phyloP scores from a whole-genome alignment of 1,140 invertebrate genomes.

The Brachionus asplanchnoidis region DNA sequence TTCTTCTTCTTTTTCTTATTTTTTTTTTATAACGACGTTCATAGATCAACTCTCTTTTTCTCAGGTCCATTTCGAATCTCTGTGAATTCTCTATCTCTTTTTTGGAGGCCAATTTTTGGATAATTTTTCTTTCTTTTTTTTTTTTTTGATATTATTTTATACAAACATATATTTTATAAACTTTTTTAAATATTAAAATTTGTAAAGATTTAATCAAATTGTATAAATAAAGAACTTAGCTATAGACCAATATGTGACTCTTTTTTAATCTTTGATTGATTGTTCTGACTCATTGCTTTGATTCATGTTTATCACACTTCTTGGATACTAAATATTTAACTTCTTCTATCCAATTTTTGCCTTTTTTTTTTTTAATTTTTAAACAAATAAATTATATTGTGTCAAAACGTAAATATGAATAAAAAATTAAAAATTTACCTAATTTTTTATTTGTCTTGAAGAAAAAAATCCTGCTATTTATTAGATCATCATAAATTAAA shows the following conservation, averaged over 20 bases:
- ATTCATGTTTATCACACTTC: neutral
- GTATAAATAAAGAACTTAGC: conserved; percentile 8
- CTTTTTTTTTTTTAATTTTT: neutral
- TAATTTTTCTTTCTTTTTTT: too few species aligned
- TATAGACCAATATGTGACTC: neutral
- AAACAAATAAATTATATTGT: neutral
- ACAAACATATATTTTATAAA: neutral
- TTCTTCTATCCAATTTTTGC: neutral
- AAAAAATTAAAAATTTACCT: neutral
- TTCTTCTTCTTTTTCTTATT: neutral
- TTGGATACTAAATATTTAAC: neutral
- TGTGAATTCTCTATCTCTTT: neutral
- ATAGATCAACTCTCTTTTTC: neutral
- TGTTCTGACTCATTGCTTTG: neutral
- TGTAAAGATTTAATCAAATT: conserved; percentile 26
- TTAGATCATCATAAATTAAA: too few species aligned
- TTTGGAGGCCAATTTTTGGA: neutral
- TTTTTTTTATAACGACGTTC: neutral
- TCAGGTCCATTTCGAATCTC: neutral
- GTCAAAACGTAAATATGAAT: neutral
- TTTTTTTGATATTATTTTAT: neutral
- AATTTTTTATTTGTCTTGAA: neutral
- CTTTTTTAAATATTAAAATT: neutral
- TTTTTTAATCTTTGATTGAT: neutral
- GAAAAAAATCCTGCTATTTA: too few species aligned